Percentiles rank a stretch among this genome's conserved stretches.
Evolutionary conservation across 2,797 vertebrate species (phyloP).

Genomic region (Adrianichthys oophorus): DNA sequence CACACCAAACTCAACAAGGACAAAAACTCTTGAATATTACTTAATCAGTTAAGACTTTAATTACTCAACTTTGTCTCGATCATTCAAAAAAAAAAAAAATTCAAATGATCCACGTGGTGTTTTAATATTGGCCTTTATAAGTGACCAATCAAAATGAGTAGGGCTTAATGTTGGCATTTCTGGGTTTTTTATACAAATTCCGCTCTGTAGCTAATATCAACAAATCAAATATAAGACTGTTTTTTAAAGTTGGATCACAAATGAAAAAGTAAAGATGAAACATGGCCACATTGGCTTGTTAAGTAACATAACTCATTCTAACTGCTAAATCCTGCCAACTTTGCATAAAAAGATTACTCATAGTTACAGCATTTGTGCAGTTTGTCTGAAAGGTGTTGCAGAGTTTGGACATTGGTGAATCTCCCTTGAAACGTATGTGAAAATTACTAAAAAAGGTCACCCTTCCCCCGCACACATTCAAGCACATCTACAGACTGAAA

Average conservation of each 20-base stretch:
- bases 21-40: too few species aligned
- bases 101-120: too few species aligned
- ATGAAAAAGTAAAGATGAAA: slow-evolving; percentile 1
- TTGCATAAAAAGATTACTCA: slow-evolving; percentile 14
- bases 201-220: slow-evolving; percentile 10
- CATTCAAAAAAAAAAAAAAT: too few species aligned
- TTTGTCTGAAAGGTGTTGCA: slow-evolving; percentile 9
- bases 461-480: slow-evolving; percentile 16
- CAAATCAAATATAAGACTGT: slow-evolving; percentile 15
- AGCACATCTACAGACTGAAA: slow-evolving; percentile 23
- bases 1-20: too few species aligned
- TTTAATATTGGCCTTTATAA: too few species aligned
- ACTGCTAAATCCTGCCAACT: slow-evolving; percentile 14
- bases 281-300: slow-evolving; percentile 5
- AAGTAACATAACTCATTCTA: slow-evolving; percentile 8
- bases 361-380: slow-evolving; percentile 3
- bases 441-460: slow-evolving; percentile 18
- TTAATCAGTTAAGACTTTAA: too few species aligned
- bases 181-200: slow-evolving; percentile 16
- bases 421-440: slow-evolving; percentile 10
- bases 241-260: slow-evolving; percentile 9
- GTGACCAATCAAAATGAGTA: too few species aligned
- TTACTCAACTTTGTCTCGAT: too few species aligned
- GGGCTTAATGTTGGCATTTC: slow-evolving; percentile 29
- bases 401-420: slow-evolving; percentile 5